Evolutionary conservation across 2,113 vertebrate species (phyloP).

Genomic region (Bothrops jararaca): DNA sequence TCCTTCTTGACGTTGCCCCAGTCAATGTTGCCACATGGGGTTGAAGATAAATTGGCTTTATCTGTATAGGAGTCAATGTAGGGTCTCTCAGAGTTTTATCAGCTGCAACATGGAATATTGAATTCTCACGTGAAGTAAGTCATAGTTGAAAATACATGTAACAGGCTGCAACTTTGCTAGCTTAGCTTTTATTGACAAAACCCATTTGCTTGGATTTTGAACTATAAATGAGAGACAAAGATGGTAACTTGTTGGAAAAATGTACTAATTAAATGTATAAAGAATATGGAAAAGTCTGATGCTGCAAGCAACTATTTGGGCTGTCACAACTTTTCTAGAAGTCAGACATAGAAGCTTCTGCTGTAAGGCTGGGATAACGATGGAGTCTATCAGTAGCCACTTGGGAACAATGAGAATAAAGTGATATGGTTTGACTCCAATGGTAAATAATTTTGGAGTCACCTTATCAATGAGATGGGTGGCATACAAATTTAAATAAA

Average conservation of each 20-base stretch:
- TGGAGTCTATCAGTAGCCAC: background rate
- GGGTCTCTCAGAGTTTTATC: background rate
- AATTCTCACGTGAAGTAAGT: background rate
- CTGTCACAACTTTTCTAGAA: background rate
- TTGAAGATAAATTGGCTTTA: background rate
- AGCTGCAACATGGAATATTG: background rate
- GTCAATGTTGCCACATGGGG: background rate
- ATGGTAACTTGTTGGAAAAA: background rate
- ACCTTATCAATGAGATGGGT: background rate
- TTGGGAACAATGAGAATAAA: background rate
- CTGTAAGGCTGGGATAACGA: too few species aligned
- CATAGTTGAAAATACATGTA: background rate
- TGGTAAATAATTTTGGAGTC: background rate
- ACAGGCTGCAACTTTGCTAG: background rate
- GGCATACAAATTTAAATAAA: background rate
- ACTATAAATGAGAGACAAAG: background rate
- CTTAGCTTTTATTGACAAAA: background rate
- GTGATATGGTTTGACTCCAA: background rate
- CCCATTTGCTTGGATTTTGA: background rate
- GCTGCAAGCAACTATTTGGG: background rate
- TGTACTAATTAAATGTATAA: background rate
- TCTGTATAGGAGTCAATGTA: background rate
- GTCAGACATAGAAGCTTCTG: background rate
- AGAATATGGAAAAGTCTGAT: background rate
- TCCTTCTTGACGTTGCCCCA: conserved; percentile 1